These are phyloP conservation scores for Punctoribates punctum DNA, from an alignment of 2,888 invertebrate genomes.

Conservation along the genomic window DNA sequence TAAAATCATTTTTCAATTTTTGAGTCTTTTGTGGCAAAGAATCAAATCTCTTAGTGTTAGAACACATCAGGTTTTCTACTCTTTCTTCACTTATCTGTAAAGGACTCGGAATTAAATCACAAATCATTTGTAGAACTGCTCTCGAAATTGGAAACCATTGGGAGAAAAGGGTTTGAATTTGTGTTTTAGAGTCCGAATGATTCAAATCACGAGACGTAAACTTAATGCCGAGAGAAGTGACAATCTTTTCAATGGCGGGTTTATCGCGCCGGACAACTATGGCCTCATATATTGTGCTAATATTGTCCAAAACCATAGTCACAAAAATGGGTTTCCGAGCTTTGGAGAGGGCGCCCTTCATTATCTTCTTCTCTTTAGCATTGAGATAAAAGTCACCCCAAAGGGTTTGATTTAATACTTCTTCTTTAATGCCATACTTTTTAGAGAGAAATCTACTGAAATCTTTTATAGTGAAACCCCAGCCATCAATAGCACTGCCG, in stretches of 20 bases:
- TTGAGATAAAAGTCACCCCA: constrained; percentile 95
- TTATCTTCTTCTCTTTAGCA: constrained; percentile 73
- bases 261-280: constrained; percentile 65
- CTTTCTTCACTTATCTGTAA: constrained; percentile 68
- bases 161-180: constrained; percentile 74
- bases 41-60: constrained; percentile 60
- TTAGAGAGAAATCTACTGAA: constrained; percentile 74
- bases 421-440: constrained; percentile 70
- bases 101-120: constrained; percentile 76
- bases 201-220: constrained; percentile 71
- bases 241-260: constrained; percentile 55
- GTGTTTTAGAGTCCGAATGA: constrained; percentile 70
- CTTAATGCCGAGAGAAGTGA: constrained; percentile 65
- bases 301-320: constrained; percentile 81
- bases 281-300: constrained; percentile 84
- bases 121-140: constrained; percentile 75
- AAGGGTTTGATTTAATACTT: constrained; percentile 70
- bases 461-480: constrained; percentile 74
- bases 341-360: constrained; percentile 80
- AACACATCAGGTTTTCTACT: constrained; percentile 76
- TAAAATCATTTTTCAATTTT: constrained; percentile 61
- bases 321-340: constrained; percentile 90
- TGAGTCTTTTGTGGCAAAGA: constrained; percentile 67
- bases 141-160: constrained; percentile 85
- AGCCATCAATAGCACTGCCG: constrained; percentile 91